phyloP scores from a whole-genome alignment of 2,113 vertebrate species.

The Climacteris rufus region DNA sequence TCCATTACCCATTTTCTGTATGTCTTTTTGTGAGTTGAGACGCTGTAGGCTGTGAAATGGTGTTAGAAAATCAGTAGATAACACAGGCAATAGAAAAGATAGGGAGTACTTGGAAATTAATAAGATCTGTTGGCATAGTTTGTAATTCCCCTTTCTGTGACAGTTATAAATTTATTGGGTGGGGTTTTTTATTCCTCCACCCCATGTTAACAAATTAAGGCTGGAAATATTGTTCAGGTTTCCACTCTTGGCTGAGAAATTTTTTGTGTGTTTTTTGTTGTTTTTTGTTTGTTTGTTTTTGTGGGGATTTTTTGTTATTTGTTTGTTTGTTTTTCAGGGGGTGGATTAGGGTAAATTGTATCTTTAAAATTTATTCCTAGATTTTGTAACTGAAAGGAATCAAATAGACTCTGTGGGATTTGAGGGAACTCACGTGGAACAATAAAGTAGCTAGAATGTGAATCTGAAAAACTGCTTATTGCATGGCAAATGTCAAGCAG shows the following conservation, averaged over 20 bases:
- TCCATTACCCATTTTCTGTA: background rate
- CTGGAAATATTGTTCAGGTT: background rate
- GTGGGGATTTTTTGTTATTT: background rate
- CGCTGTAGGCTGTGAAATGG: background rate
- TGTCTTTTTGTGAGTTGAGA: background rate
- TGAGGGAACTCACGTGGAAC: background rate
- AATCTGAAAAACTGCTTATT: conserved; percentile 44
- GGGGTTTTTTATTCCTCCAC: background rate
- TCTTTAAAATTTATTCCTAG: background rate
- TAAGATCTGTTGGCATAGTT: background rate
- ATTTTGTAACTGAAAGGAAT: background rate
- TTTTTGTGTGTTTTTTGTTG: background rate
- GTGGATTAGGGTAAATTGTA: background rate
- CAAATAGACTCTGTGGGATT: background rate
- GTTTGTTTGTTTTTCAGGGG: background rate
- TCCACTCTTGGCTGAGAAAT: background rate
- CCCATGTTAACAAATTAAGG: background rate
- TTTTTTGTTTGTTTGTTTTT: background rate
- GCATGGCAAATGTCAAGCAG: conserved; percentile 35
- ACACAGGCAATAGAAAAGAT: background rate
- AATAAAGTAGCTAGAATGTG: background rate
- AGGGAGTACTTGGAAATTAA: background rate
- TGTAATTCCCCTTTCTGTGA: background rate
- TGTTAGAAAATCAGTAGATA: background rate
- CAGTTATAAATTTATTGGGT: background rate